Evolutionary conservation across 2,888 invertebrate species (phyloP), one percentile per base, ranked within the genome.

Genomic region (Pilophorus perplexus): DNA sequence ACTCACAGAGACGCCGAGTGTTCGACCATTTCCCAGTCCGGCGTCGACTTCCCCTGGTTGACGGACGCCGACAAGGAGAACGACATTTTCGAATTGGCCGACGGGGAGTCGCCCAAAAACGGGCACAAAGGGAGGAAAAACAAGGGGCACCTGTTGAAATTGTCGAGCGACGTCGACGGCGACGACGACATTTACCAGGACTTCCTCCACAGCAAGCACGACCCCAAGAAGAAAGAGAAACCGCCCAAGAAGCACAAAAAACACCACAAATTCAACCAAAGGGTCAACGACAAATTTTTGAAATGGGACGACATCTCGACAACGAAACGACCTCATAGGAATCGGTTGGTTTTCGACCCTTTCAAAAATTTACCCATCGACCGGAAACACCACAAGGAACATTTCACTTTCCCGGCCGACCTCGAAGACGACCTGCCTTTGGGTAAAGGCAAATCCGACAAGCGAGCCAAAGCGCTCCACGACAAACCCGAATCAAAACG

Each of bases 121-220:
- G 4, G 5, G 2, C 3, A 42, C 6, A 62, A 62, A 28, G 48
- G 48, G 28, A 52, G 44, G n/a, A 25, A 64, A n/a, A 50, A 52
- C 16, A 50, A 50, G 12, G 52, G 52, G 20, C 64, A 52, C n/a
- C 10, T 64, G 10, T 22, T 64, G 23, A 64, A 64, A 38, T n/a
- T 64, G 23, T 38, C 50, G 2, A 59, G 25, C 23, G 66, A 22
- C 23, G 25, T 28, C 16, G 65, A 55, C 10, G 55, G 33, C 28
- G 57, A 66, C 20, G 66, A 66, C 46, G 66, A 66, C 44, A 66
- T 66, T 16, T 66, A 57, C 46, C 44, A 66, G 23, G 66, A 66
- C 33, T 57, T 57, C 22, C 54, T 66, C 16, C 52, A 38, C 22
- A 66, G 57, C 48, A 42, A 66, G 8, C 55, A 66, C 40, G 52